These are phyloP conservation scores for Adelognathus sp. DNA, from an alignment of 2,888 invertebrate genomes.

Conservation along the genomic window DNA sequence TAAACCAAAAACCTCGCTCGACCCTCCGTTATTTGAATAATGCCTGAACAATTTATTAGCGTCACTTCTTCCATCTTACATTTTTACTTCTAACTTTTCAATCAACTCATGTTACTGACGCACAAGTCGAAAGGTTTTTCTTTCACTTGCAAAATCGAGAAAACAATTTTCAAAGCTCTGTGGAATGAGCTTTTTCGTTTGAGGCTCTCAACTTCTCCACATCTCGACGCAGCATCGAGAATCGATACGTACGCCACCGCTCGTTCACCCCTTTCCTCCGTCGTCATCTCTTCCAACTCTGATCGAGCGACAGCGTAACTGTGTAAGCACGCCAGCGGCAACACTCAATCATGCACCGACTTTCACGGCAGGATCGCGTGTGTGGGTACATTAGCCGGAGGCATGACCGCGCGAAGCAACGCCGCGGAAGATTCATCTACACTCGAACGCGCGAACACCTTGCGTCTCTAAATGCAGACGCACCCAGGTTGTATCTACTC, in stretches of 20 bases:
- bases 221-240: not conserved
- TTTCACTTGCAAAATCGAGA: not conserved
- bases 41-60: too few species aligned
- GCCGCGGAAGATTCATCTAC: slow-evolving; percentile 50
- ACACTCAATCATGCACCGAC: slow-evolving; percentile 65
- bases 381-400: slow-evolving; percentile 58
- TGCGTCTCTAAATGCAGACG: slow-evolving; percentile 63
- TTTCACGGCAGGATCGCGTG: slow-evolving; percentile 61
- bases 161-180: not conserved
- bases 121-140: too few species aligned
- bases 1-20: too few species aligned
- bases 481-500: slow-evolving; percentile 40
- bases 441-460: slow-evolving; percentile 60
- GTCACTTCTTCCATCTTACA: too few species aligned
- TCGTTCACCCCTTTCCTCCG: slow-evolving; percentile 42
- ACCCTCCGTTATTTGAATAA: too few species aligned
- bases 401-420: slow-evolving; percentile 37
- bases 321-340: slow-evolving; percentile 65
- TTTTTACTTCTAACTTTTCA: too few species aligned
- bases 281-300: slow-evolving; percentile 40
- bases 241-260: slow-evolving; percentile 42
- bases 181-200: too few species aligned
- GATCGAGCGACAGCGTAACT: slow-evolving; percentile 62
- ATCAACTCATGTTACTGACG: too few species aligned
- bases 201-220: not conserved